A percentile compares a stretch with the other conserved stretches of the same genome.
Conservation (phyloP, 1,140 invertebrate genomes). For the Campodea augens region DNA sequence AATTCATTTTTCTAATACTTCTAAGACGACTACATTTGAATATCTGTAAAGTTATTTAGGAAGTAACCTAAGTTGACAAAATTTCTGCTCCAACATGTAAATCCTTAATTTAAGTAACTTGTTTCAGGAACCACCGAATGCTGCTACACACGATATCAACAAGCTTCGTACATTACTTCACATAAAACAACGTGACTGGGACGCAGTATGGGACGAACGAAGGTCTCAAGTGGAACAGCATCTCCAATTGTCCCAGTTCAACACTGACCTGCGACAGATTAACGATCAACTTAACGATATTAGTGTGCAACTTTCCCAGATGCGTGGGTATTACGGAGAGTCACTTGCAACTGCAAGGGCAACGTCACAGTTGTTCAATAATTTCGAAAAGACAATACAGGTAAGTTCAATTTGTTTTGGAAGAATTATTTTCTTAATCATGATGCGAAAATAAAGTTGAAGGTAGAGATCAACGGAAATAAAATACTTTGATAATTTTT, state of each 20-base stretch:
- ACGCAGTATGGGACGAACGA: constrained; percentile 36
- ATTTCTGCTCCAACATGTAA: too few relatives aligned
- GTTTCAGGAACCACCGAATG: constrained; percentile 42
- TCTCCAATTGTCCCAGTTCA: constrained; percentile 44
- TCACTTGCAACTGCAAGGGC: constrained; percentile 44
- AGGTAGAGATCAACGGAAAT: too few relatives aligned
- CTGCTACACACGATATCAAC: constrained; percentile 44
- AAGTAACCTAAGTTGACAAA: too few relatives aligned
- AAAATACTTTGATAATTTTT: too few relatives aligned
- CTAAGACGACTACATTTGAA: neutral
- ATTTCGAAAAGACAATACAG: constrained; percentile 61
- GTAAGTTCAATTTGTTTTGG: constrained; percentile 26
- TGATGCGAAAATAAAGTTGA: too few relatives aligned
- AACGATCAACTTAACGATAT: constrained; percentile 47
- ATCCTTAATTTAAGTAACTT: too few relatives aligned
- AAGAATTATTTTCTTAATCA: constrained; percentile 2
- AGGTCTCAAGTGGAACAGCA: constrained; percentile 40
- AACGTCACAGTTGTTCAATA: constrained; percentile 45
- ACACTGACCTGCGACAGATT: constrained; percentile 48
- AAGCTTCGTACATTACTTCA: constrained; percentile 42
- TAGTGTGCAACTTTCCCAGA: constrained; percentile 35
- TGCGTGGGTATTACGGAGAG: constrained; percentile 48
- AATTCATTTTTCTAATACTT: too few relatives aligned
- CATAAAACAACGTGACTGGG: constrained; percentile 30
- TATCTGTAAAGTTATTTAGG: neutral